Evolutionary conservation across 2,113 vertebrate genomes (phyloP).

Genomic region (Sphaerodactylus townsendi): DNA sequence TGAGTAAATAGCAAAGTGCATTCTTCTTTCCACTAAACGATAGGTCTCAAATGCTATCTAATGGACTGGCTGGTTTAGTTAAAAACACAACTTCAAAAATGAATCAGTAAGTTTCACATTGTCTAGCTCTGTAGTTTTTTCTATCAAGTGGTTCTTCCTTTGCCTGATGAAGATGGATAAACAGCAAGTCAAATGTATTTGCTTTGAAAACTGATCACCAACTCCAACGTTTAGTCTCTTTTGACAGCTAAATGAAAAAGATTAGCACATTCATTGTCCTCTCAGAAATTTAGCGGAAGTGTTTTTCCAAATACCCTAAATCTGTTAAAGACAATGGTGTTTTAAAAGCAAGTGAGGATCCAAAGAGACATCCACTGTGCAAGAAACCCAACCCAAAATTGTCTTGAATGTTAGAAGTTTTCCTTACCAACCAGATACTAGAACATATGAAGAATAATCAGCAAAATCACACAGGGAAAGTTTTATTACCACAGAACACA

Average conservation of each 20-base stretch:
- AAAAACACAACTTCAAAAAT: not conserved
- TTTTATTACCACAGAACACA: not conserved
- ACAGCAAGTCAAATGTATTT: not conserved
- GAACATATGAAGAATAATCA: too few species aligned
- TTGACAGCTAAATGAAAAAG: not conserved
- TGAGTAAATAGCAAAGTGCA: not conserved
- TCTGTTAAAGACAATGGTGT: too few species aligned
- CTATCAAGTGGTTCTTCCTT: not conserved
- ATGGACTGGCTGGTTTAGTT: not conserved
- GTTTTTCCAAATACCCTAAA: too few species aligned
- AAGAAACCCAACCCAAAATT: too few species aligned
- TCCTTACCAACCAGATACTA: too few species aligned
- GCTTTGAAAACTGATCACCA: not conserved
- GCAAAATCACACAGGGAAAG: too few species aligned
- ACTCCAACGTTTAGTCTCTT: not conserved
- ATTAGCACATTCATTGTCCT: not conserved
- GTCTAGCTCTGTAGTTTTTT: not conserved
- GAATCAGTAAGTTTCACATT: not conserved
- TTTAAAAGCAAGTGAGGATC: too few species aligned
- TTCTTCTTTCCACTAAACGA: not conserved
- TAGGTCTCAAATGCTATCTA: not conserved
- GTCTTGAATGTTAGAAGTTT: too few species aligned
- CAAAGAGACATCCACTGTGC: too few species aligned
- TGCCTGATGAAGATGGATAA: not conserved
- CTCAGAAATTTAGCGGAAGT: not conserved